Percentiles rank a stretch among this genome's conserved stretches.
These are phyloP conservation scores for Kryptopterus vitreolus DNA, from an alignment of 2,797 vertebrate genomes.

Conservation along the genomic window DNA sequence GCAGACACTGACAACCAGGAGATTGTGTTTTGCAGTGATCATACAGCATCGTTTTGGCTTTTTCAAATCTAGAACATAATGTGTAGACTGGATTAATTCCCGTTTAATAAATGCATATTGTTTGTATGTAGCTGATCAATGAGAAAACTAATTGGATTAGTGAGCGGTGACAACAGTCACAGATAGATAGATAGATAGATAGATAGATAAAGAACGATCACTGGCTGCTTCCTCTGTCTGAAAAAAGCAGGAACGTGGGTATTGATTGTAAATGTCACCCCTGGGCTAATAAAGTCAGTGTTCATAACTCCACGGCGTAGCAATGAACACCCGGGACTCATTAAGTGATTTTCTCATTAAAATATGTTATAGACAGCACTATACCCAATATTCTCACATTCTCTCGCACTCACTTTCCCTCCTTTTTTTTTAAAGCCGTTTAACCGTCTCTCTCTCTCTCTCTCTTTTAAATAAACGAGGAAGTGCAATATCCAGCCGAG, in stretches of 20 bases:
- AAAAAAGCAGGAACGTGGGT: neutral
- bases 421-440: neutral
- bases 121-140: neutral
- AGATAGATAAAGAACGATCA: neutral
- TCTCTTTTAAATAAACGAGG: slow-evolving; percentile 37
- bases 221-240: slow-evolving; percentile 6
- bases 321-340: slow-evolving; percentile 76
- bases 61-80: no score
- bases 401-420: neutral
- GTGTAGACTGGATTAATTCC: neutral
- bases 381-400: slow-evolving; percentile 12
- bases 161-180: neutral
- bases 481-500: slow-evolving; percentile 30
- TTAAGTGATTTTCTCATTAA: slow-evolving; percentile 80
- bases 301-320: slow-evolving; percentile 39
- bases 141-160: slow-evolving; percentile 15
- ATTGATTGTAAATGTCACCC: slow-evolving; percentile 10
- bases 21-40: neutral
- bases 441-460: slow-evolving; percentile 30
- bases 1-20: neutral
- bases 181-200: no score
- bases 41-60: no score
- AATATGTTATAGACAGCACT: slow-evolving; percentile 61
- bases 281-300: slow-evolving; percentile 42
- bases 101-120: neutral